These are phyloP conservation scores for Busarellus nigricollis DNA, from an alignment of 2,797 vertebrate species.

Conservation along the genomic window DNA sequence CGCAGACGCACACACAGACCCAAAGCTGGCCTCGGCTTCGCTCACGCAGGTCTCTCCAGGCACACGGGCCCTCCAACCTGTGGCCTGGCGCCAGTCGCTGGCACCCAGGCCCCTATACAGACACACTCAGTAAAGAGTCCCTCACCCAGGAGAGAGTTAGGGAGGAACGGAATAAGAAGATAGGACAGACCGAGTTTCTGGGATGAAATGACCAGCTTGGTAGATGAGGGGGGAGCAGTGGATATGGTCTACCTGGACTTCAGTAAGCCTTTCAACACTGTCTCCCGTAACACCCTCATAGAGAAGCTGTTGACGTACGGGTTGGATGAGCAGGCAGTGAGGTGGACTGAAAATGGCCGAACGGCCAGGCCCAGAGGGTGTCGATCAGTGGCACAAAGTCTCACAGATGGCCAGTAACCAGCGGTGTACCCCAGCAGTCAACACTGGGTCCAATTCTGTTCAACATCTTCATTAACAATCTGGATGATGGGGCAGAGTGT, in stretches of 20 bases:
- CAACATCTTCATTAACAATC: background rate
- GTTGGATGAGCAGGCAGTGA: background rate
- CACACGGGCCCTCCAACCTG: rapidly evolving
- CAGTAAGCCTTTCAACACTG: background rate
- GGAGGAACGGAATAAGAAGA: background rate
- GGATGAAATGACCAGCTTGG: background rate
- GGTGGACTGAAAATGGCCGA: background rate
- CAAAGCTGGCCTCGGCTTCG: background rate
- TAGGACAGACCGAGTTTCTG: background rate
- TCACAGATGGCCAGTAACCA: background rate
- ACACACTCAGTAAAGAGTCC: background rate
- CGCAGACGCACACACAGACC: background rate
- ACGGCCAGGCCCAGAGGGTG: background rate
- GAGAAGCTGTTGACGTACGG: background rate
- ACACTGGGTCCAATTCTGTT: background rate
- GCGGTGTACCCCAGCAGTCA: background rate
- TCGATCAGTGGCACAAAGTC: background rate
- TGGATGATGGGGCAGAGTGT: background rate
- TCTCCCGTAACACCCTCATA: background rate
- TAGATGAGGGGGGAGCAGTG: background rate
- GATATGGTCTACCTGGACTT: background rate
- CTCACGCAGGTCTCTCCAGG: background rate
- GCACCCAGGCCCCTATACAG: background rate
- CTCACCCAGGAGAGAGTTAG: background rate
- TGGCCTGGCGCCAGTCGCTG: background rate